Evolutionary conservation across 2,797 vertebrate genomes (phyloP), one percentile per base, ranked within the genome.

Genomic region (Aldrovandia affinis): DNA sequence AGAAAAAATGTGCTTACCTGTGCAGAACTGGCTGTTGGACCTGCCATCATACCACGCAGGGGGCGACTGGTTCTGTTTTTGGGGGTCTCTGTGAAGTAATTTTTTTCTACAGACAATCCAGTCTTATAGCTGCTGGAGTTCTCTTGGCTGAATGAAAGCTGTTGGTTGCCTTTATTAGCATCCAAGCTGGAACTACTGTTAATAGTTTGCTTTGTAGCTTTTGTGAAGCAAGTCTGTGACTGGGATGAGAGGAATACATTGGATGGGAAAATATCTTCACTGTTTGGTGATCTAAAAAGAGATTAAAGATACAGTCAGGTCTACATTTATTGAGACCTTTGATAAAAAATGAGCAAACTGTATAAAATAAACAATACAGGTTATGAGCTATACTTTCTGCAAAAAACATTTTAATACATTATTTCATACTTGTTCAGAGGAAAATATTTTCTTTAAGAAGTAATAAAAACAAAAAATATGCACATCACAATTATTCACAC

Each of bases 11-110:
- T 25, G 28, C 86, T 63, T 92, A 98, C 98, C 97, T 97, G 96
- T 25, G 92, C 77, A n/a, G 91, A 92, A 81, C 88, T 96, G 47
- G 94, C 88, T 0, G 93, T 85, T 0, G 97, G 97, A 73, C 95
- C 97, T 1, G 95, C 85, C 96, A 97, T 96, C 94, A 97, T 94
- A 85, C 96, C 97, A 86, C 94, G 95, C 88, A 94, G 92, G 0
- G 94, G 89, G 57, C 95, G 95, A 89, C 94, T 94, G 33, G 90
- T 88, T 91, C 92, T 96, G 42, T 89, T 89, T 83, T 85, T 96
- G 30, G 88, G 88, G 52, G 88, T 94, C 82, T 97, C 97, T 44
- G 85, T 87, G 81, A 84, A n/a, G 14, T 61, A 86, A 70, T 92
- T 95, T 47, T 47, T 54, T 36, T 95, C 94, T 20, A 75, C 44